Conservation (phyloP, 2,113 vertebrate genomes). For the Amphiprion percula region DNA sequence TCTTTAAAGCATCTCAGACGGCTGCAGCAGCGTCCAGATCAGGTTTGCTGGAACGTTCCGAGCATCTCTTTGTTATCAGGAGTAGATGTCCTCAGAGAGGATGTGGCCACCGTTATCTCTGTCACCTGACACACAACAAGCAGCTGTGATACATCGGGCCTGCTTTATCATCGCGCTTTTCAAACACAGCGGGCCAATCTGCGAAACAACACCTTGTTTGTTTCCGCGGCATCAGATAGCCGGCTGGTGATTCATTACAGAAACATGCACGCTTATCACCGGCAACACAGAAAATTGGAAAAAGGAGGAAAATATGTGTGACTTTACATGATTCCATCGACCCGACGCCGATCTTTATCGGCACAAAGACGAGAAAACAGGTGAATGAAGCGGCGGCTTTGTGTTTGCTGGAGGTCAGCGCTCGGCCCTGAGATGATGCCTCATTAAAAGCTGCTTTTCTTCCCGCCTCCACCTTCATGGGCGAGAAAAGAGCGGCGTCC, state of each 20-base stretch:
- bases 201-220: slow-evolving; percentile 46
- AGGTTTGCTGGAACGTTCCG: slow-evolving; percentile 49
- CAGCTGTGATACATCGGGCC: slow-evolving; percentile 64
- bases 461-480: slow-evolving; percentile 24
- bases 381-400: not conserved
- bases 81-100: slow-evolving; percentile 74
- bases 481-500: slow-evolving; percentile 45
- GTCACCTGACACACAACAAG: slow-evolving; percentile 74
- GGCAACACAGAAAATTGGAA: slow-evolving; percentile 41
- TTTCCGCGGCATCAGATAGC: slow-evolving; percentile 65
- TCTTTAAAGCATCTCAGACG: not conserved
- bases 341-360: slow-evolving; percentile 14
- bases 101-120: slow-evolving; percentile 72
- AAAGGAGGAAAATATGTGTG: slow-evolving; percentile 30
- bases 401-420: slow-evolving; percentile 42
- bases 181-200: slow-evolving; percentile 55
- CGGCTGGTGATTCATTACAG: slow-evolving; percentile 62
- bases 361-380: not conserved
- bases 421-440: slow-evolving; percentile 57
- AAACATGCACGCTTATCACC: slow-evolving; percentile 61
- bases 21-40: slow-evolving; percentile 46
- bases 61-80: slow-evolving; percentile 61
- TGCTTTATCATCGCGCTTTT: slow-evolving; percentile 56
- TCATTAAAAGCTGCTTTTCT: slow-evolving; percentile 59
- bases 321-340: slow-evolving; percentile 53